These are phyloP conservation scores for Pavo muticus DNA, from an alignment of 2,113 vertebrate species.

Conservation along the genomic window DNA sequence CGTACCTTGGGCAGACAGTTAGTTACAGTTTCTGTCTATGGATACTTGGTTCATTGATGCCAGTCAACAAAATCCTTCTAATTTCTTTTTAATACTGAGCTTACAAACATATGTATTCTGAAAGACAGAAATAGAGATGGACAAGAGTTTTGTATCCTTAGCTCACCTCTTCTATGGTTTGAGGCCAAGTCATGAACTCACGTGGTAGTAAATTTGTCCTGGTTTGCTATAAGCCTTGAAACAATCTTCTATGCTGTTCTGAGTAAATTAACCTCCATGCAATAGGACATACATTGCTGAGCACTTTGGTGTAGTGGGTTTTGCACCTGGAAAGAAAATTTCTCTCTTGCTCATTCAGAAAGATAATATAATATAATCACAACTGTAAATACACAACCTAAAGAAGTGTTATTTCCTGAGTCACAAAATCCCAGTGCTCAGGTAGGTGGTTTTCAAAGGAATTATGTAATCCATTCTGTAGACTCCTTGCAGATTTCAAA, in stretches of 20 bases:
- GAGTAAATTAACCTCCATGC: neutral
- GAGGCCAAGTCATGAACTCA: neutral
- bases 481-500: constrained; percentile 10
- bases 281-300: neutral
- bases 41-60: neutral
- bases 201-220: neutral
- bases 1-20: neutral
- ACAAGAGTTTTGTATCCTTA: neutral
- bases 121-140: accelerated
- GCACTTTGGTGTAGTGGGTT: neutral
- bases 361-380: constrained; percentile 1
- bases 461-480: neutral
- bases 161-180: neutral
- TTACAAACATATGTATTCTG: neutral
- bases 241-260: neutral
- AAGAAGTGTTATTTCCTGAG: constrained; percentile 28
- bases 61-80: neutral
- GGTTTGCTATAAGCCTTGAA: neutral
- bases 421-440: neutral
- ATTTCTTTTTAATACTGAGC: neutral
- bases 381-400: constrained; percentile 3
- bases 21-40: neutral
- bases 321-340: neutral
- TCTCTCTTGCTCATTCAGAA: neutral
- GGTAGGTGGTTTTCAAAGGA: constrained; percentile 7